phyloP scores from a whole-genome alignment of 2,888 invertebrate species.

The Onthophagus sagittarius region DNA sequence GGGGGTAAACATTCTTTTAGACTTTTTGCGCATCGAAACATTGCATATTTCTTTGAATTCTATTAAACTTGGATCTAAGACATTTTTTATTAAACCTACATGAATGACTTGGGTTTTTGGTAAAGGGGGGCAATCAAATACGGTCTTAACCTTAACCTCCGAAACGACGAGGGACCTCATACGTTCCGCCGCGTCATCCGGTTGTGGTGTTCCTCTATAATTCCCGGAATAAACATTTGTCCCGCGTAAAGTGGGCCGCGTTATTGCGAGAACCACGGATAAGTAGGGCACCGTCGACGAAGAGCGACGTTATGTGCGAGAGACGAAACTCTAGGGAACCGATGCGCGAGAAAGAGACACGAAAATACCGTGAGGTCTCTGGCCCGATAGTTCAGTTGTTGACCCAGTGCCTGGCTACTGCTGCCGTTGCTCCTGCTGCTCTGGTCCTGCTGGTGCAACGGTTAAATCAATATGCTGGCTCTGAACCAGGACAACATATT shows the following conservation, averaged over 20 bases:
- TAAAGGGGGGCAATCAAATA: background rate
- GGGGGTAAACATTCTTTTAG: too few species aligned
- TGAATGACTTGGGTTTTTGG: too few species aligned
- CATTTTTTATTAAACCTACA: too few species aligned
- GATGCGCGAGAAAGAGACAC: constrained; percentile 12
- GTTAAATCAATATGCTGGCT: constrained; percentile 28
- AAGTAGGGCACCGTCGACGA: constrained; percentile 18
- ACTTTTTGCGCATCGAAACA: too few species aligned
- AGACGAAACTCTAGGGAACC: constrained; percentile 2
- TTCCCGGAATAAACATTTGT: constrained; percentile 18
- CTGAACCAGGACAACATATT: constrained; percentile 15
- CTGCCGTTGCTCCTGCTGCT: constrained; percentile 7
- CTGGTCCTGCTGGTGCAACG: constrained; percentile 21
- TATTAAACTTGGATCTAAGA: too few species aligned
- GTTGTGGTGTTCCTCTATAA: background rate
- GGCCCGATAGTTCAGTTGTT: constrained; percentile 28
- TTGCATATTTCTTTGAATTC: too few species aligned
- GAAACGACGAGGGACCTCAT: background rate
- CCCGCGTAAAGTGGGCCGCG: constrained; percentile 11
- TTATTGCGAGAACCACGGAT: constrained; percentile 9
- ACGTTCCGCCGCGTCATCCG: background rate
- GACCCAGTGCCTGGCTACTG: constrained; percentile 25
- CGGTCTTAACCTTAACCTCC: constrained; percentile 17
- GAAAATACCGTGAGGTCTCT: constrained; percentile 20
- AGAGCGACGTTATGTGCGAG: constrained; percentile 7